Percentiles rank a stretch among this genome's conserved stretches.
phyloP scores from a whole-genome alignment of 2,113 vertebrate genomes.

The Esox niger region DNA sequence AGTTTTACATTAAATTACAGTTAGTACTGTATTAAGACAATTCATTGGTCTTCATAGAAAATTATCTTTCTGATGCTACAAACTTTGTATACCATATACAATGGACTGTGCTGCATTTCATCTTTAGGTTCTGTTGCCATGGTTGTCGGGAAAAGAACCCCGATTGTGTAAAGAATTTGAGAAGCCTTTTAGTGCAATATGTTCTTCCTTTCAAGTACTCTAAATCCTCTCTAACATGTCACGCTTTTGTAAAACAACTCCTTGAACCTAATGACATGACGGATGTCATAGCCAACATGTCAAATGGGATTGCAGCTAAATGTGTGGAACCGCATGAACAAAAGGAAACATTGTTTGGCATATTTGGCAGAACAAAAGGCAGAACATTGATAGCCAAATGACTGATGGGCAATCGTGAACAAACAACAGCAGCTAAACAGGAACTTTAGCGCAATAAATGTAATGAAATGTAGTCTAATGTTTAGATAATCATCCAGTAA shows the following conservation, averaged over 20 bases:
- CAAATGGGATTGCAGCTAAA: not conserved
- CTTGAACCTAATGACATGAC: not conserved
- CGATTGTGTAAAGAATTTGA: constrained; percentile 1
- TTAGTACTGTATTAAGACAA: not conserved
- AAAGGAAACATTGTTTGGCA: too few species aligned
- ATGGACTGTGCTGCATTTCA: not conserved
- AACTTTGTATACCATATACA: not conserved
- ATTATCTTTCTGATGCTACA: not conserved
- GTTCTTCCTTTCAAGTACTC: not conserved
- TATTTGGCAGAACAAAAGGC: too few species aligned
- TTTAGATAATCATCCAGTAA: too few species aligned
- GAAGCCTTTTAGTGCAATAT: not conserved
- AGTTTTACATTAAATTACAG: not conserved
- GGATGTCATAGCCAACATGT: not conserved
- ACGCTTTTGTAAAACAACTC: not conserved
- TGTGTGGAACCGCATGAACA: not conserved
- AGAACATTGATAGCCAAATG: too few species aligned
- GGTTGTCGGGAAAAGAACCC: not conserved
- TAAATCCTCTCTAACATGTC: not conserved
- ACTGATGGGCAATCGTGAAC: too few species aligned
- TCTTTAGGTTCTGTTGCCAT: constrained; percentile 2
- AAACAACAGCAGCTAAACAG: too few species aligned
- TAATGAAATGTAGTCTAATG: too few species aligned
- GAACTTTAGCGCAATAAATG: too few species aligned
- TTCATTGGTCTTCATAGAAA: not conserved